Conservation (phyloP, 2,113 vertebrate species). For the Climacteris rufus region DNA sequence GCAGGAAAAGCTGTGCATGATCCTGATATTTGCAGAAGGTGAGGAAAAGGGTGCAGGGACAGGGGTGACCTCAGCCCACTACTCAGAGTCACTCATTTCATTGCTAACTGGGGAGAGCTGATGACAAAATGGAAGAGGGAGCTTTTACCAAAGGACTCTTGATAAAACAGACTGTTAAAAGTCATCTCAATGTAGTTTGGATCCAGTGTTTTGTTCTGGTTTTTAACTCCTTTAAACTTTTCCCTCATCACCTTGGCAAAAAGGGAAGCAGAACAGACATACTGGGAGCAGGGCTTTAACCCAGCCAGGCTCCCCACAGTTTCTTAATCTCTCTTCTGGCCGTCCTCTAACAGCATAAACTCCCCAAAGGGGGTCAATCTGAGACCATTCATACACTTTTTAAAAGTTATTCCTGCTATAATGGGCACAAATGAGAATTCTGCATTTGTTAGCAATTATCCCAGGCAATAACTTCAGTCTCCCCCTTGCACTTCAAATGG, state of each 20-base stretch:
- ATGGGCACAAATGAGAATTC: not conserved
- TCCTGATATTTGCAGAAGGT: fast-evolving
- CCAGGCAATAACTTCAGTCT: not conserved
- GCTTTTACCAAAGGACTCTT: not conserved
- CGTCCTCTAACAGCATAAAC: not conserved
- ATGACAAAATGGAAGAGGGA: no score
- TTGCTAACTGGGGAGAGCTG: fast-evolving
- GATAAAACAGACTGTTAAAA: not conserved
- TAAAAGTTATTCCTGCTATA: not conserved
- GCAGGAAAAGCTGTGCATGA: not conserved
- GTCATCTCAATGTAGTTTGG: not conserved
- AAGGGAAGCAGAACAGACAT: not conserved
- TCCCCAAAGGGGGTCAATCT: not conserved
- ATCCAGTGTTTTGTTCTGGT: not conserved
- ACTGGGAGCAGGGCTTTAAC: not conserved
- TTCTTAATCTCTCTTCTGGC: not conserved
- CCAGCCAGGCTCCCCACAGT: not conserved
- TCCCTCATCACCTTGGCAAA: not conserved
- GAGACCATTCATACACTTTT: not conserved
- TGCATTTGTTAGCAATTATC: slow-evolving; percentile 36
- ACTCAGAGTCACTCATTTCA: not conserved
- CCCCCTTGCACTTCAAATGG: not conserved
- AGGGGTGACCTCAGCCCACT: not conserved
- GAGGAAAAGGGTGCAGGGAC: not conserved
- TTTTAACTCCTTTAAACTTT: not conserved